phyloP scores from a whole-genome alignment of 37 sponge, comb jelly and placozoan species.

The Theonella swinhoei region DNA sequence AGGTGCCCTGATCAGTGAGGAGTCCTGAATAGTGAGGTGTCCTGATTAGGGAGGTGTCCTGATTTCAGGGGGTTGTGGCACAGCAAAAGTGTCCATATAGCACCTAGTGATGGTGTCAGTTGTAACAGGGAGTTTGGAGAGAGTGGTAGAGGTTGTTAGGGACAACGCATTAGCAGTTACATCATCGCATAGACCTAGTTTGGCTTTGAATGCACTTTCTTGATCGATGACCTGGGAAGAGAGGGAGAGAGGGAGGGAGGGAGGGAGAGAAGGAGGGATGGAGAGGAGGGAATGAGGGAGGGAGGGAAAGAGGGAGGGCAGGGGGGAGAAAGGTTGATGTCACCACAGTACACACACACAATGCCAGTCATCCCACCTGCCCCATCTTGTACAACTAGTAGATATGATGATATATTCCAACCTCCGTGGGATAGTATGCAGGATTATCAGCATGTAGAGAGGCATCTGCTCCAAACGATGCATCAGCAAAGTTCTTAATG shows the following conservation, averaged over 20 bases:
- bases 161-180: too few relatives aligned
- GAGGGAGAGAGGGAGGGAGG: background rate
- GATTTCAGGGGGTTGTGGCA: too few relatives aligned
- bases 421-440: constrained; percentile 45
- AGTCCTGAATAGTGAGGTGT: too few relatives aligned
- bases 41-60: too few relatives aligned
- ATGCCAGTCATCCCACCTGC: background rate
- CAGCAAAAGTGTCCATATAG: too few relatives aligned
- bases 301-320: too few relatives aligned
- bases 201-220: constrained; percentile 26
- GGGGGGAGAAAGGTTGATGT: too few relatives aligned
- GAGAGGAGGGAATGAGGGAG: too few relatives aligned
- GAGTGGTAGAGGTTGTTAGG: background rate
- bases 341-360: background rate
- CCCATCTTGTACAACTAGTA: constrained; percentile 70
- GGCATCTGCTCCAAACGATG: constrained; percentile 31
- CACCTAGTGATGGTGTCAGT: constrained; percentile 32
- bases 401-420: constrained; percentile 60
- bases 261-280: too few relatives aligned
- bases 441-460: constrained; percentile 18
- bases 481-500: constrained; percentile 30
- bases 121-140: background rate
- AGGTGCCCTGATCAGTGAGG: too few relatives aligned
- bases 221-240: constrained; percentile 28
- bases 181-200: background rate